These are phyloP conservation scores for Helicoverpa assulta DNA, from an alignment of 2,888 invertebrate species.

Conservation along the genomic window DNA sequence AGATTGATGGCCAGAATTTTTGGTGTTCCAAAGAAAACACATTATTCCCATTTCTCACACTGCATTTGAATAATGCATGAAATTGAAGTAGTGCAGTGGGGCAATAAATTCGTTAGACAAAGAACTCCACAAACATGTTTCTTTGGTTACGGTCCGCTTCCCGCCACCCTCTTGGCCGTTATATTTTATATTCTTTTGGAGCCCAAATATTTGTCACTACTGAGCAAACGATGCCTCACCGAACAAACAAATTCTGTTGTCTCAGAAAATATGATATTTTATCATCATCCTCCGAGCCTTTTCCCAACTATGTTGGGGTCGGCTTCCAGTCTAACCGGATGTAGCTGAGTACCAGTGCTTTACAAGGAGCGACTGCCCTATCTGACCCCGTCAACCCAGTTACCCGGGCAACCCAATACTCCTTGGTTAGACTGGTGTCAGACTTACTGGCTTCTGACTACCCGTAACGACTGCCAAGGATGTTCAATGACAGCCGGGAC, in stretches of 20 bases:
- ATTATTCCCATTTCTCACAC: constrained; percentile 3
- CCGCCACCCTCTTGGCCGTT: constrained; percentile 47
- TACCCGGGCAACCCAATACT: too few species aligned
- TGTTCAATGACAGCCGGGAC: too few species aligned
- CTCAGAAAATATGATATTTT: background rate
- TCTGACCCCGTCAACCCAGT: too few species aligned
- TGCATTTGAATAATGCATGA: constrained; percentile 45
- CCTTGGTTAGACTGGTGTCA: too few species aligned
- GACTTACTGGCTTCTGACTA: too few species aligned
- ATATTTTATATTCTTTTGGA: constrained; percentile 40
- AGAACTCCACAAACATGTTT: constrained; percentile 27
- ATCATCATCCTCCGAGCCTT: too few species aligned
- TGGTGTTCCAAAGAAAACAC: background rate
- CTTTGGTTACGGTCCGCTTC: constrained; percentile 40
- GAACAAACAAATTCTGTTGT: constrained; percentile 21
- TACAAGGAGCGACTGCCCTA: too few species aligned
- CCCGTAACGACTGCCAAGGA: too few species aligned
- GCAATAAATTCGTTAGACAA: constrained; percentile 36
- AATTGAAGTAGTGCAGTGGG: constrained; percentile 27
- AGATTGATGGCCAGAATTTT: background rate
- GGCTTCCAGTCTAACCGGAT: too few species aligned
- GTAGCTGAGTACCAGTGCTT: too few species aligned
- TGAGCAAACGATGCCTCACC: constrained; percentile 30
- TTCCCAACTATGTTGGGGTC: too few species aligned
- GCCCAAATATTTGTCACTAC: constrained; percentile 30